A percentile compares a stretch with the other conserved stretches of the same genome.
These are phyloP conservation scores for silkworm (Bombyx mori) DNA, from an alignment of 1,140 invertebrate species.

Conservation along the genomic window ASM3026992v2 NC_085113.1:9831501-9832000, in stretches of 20 bases:
- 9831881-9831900: too few relatives aligned
- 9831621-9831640: constrained; percentile 76
- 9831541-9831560: too few relatives aligned
- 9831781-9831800: neutral
- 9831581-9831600: constrained; percentile 48
- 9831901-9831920: too few relatives aligned
- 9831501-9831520: too few relatives aligned
- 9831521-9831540: too few relatives aligned
- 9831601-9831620: constrained; percentile 78
- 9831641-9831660: constrained; percentile 76
- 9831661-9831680: constrained; percentile 76
- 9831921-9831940: too few relatives aligned
- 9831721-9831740: constrained; percentile 75
- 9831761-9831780: neutral
- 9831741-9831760: constrained; percentile 45
- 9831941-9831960: too few relatives aligned
- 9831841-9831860: neutral
- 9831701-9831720: constrained; percentile 57
- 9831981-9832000: too few relatives aligned
- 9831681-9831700: constrained; percentile 75
- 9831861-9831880: neutral
- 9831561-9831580: too few relatives aligned
- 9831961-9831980: too few relatives aligned
- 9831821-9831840: too few relatives aligned
- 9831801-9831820: too few relatives aligned